Conservation (phyloP, 2,113 vertebrate genomes). For the Nestor notabilis region DNA sequence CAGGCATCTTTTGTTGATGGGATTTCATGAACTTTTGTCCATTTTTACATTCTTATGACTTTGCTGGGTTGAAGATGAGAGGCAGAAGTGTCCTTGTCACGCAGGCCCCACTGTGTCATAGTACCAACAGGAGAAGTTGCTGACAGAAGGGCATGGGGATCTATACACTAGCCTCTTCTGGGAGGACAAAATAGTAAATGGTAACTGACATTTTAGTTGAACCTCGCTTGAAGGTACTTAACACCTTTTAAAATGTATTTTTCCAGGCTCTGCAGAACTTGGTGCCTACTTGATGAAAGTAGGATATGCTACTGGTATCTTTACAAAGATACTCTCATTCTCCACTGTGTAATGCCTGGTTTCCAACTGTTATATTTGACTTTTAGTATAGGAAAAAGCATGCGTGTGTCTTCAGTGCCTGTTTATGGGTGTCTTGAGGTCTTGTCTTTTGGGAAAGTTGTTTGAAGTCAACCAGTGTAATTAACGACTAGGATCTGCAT, state of each 20-base stretch:
- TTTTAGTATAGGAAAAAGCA: neutral
- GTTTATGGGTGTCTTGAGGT: neutral
- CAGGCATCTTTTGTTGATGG: neutral
- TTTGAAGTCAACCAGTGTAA: neutral
- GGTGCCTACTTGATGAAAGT: neutral
- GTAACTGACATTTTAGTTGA: neutral
- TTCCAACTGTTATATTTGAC: neutral
- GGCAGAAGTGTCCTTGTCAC: neutral
- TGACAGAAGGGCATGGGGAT: neutral
- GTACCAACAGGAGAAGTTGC: neutral
- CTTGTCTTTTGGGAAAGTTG: neutral
- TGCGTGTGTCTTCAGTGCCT: neutral
- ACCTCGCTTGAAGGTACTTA: neutral
- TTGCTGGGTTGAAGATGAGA: neutral
- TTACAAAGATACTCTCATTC: neutral
- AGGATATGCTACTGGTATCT: neutral
- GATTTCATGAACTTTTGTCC: neutral
- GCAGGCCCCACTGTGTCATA: rapidly evolving
- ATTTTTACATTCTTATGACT: neutral
- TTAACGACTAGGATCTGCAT: neutral
- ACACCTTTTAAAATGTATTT: neutral
- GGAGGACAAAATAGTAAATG: neutral
- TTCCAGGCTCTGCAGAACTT: neutral
- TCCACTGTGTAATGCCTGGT: neutral
- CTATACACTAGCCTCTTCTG: neutral